A percentile compares a stretch with the other conserved stretches of the same genome.
Conservation (phyloP, 1,140 invertebrate genomes). For the Leptinotarsa undecemlineata region DNA sequence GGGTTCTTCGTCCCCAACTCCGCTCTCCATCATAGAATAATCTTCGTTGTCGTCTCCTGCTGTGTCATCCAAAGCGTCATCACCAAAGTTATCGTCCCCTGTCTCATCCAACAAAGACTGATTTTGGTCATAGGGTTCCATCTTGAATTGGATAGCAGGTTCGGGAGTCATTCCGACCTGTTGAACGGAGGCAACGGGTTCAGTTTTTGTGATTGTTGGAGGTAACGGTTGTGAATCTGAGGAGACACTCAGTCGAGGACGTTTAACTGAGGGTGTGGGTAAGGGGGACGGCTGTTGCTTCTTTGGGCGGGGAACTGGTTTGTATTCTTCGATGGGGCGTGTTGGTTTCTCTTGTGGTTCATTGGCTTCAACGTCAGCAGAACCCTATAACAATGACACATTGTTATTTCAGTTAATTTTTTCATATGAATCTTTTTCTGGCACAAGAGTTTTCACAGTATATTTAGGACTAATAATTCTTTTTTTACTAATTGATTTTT, state of each 20-base stretch:
- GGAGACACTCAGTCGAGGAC: conserved; percentile 39
- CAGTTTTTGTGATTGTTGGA: conserved; percentile 39
- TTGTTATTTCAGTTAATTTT: no score
- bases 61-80: conserved; percentile 44
- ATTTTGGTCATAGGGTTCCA: conserved; percentile 48
- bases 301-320: conserved; percentile 39
- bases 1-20: conserved; percentile 44
- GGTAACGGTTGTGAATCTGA: conserved; percentile 36
- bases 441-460: no score
- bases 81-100: conserved; percentile 43
- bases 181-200: conserved; percentile 32
- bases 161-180: conserved; percentile 18
- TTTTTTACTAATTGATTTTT: no score
- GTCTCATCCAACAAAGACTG: conserved; percentile 34
- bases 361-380: conserved; percentile 37
- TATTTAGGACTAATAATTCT: no score
- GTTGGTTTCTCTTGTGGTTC: conserved; percentile 35
- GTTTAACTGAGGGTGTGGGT: conserved; percentile 33
- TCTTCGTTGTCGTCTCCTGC: conserved; percentile 48
- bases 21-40: conserved; percentile 49
- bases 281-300: conserved; percentile 33
- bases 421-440: no score
- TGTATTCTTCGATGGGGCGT: conserved; percentile 32
- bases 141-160: conserved; percentile 47
- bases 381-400: conserved; percentile 34